phyloP scores from a whole-genome alignment of 2,888 invertebrate genomes.

The Cephonodes hylas region DNA sequence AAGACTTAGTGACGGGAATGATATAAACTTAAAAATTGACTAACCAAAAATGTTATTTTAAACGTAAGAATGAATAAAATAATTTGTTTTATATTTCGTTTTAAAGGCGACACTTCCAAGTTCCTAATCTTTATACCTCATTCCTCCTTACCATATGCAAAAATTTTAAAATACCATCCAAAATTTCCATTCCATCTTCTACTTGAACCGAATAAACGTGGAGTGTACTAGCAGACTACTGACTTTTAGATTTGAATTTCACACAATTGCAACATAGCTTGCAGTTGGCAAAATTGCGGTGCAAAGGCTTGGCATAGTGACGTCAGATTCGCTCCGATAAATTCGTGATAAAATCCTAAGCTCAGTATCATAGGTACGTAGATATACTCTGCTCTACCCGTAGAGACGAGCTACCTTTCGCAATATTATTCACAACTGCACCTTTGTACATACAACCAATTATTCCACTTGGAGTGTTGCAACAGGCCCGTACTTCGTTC shows the following conservation, averaged over 20 bases:
- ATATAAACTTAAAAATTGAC: too few species aligned
- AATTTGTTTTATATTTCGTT: too few species aligned
- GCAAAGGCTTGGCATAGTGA: not conserved
- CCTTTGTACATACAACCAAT: slow-evolving; percentile 5
- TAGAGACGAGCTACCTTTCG: not conserved
- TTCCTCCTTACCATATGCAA: too few species aligned
- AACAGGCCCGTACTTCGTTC: not conserved
- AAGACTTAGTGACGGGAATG: too few species aligned
- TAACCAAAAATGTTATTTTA: too few species aligned
- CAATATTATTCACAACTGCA: slow-evolving; percentile 7
- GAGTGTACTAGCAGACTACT: not conserved
- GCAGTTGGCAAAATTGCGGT: not conserved
- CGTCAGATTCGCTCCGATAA: not conserved
- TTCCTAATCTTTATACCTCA: too few species aligned
- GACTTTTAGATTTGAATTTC: not conserved
- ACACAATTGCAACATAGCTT: not conserved
- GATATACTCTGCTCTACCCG: not conserved
- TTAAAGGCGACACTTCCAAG: too few species aligned
- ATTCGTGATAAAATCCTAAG: not conserved
- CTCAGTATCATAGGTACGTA: not conserved
- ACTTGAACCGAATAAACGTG: not conserved
- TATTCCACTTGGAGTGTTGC: slow-evolving; percentile 5
- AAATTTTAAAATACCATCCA: not conserved
- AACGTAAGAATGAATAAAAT: too few species aligned
- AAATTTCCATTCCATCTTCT: too few species aligned